Conservation (phyloP, 2,888 invertebrate species). For the Conops quadrifasciatus region DNA sequence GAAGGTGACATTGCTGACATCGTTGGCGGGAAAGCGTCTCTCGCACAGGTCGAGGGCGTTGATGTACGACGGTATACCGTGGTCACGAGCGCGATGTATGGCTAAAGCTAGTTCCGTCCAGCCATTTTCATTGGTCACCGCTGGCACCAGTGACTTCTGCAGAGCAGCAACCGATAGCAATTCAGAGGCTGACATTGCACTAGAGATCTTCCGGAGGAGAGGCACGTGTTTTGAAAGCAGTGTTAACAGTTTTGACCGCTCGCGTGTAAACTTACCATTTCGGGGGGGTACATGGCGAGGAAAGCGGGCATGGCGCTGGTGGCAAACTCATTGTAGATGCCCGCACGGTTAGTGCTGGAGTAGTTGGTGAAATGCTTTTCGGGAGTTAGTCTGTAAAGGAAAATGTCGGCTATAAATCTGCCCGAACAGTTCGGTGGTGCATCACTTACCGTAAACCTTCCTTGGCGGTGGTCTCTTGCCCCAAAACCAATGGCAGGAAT, state of each 20-base stretch:
- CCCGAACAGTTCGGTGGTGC: not conserved
- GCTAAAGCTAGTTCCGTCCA: constrained; percentile 68
- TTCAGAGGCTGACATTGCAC: constrained; percentile 70
- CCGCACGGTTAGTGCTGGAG: constrained; percentile 81
- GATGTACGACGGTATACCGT: constrained; percentile 80
- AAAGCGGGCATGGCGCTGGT: constrained; percentile 78
- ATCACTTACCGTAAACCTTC: constrained; percentile 69
- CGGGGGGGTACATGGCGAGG: constrained; percentile 77
- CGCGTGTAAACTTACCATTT: constrained; percentile 67
- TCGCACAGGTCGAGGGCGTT: constrained; percentile 74
- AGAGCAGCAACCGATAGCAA: constrained; percentile 73
- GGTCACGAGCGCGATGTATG: constrained; percentile 77
- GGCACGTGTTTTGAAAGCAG: not conserved
- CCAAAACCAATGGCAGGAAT: constrained; percentile 80
- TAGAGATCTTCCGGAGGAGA: constrained; percentile 69
- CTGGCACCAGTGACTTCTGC: constrained; percentile 60
- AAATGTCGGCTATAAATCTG: no score
- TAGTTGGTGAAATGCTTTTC: constrained; percentile 82
- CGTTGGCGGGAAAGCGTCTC: constrained; percentile 49
- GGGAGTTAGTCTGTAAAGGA: constrained; percentile 69
- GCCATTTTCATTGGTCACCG: constrained; percentile 66
- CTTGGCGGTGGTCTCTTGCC: constrained; percentile 65
- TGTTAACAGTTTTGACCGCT: not conserved
- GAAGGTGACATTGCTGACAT: constrained; percentile 55
- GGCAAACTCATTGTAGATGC: constrained; percentile 81